These are phyloP conservation scores for Myiotriccus ornatus DNA, from an alignment of 2,797 vertebrate species.

Conservation along the genomic window DNA sequence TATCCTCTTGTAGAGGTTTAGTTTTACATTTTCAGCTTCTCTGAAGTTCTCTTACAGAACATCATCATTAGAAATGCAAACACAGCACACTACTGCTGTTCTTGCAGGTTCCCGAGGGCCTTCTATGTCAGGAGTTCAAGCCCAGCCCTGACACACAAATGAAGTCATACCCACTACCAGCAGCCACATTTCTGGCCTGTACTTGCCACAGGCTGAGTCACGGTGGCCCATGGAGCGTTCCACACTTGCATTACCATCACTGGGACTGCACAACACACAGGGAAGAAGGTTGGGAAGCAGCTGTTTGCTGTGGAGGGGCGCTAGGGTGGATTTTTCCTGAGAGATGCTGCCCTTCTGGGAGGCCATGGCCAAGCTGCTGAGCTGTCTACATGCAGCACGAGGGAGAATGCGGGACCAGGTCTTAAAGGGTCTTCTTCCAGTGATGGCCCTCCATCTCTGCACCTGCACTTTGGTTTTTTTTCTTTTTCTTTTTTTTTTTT, in stretches of 20 bases:
- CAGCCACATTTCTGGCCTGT: background rate
- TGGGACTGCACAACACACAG: accelerated
- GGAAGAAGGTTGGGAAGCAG: background rate
- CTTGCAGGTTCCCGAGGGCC: background rate
- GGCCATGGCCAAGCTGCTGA: background rate
- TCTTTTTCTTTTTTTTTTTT: background rate
- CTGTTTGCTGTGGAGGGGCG: background rate
- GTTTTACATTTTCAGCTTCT: background rate
- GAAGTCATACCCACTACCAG: background rate
- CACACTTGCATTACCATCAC: background rate
- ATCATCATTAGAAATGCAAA: background rate
- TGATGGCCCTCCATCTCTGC: background rate
- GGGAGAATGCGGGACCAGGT: background rate
- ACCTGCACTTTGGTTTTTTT: background rate
- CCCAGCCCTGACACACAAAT: background rate
- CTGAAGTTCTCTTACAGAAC: background rate
- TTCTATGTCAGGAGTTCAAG: background rate
- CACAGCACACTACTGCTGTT: accelerated
- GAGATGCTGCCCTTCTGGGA: background rate
- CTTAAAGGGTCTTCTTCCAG: background rate
- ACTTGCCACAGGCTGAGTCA: background rate
- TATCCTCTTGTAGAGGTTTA: background rate
- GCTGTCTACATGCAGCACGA: background rate
- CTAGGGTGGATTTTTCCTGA: no score
- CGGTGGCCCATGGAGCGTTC: background rate